Evolutionary conservation across 2,113 vertebrate genomes (phyloP).

Genomic region (Caranx melampygus): DNA sequence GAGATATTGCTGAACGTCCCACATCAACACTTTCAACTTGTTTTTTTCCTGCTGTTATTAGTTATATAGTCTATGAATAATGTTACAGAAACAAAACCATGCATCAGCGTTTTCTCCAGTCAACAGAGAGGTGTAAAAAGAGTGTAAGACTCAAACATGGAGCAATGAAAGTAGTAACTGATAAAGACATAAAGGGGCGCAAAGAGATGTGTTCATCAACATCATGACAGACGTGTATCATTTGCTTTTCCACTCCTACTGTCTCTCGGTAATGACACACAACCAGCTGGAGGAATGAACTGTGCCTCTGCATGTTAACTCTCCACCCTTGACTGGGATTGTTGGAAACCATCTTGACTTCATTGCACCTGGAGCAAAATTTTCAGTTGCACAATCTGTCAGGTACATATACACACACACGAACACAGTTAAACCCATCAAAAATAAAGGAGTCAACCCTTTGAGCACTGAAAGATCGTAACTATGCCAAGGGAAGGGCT

Average conservation of each 20-base stretch:
- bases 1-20: background rate
- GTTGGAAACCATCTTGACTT: constrained; percentile 35
- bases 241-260: constrained; percentile 10
- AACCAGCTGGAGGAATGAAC: constrained; percentile 29
- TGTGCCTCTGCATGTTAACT: constrained; percentile 31
- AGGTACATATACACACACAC: background rate
- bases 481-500: constrained; percentile 33
- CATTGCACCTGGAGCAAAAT: constrained; percentile 47
- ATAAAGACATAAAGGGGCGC: background rate
- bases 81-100: background rate
- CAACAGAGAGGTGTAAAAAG: background rate
- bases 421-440: constrained; percentile 21
- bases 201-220: background rate
- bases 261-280: constrained; percentile 24
- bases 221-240: background rate
- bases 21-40: background rate
- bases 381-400: constrained; percentile 43
- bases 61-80: background rate
- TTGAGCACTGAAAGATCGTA: constrained; percentile 5
- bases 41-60: background rate
- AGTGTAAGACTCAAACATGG: background rate
- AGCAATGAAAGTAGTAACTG: background rate
- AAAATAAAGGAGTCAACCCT: constrained; percentile 5
- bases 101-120: background rate
- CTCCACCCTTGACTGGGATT: constrained; percentile 52